phyloP scores from a whole-genome alignment of 2,888 invertebrate genomes.

The Xanthia icteritia region DNA sequence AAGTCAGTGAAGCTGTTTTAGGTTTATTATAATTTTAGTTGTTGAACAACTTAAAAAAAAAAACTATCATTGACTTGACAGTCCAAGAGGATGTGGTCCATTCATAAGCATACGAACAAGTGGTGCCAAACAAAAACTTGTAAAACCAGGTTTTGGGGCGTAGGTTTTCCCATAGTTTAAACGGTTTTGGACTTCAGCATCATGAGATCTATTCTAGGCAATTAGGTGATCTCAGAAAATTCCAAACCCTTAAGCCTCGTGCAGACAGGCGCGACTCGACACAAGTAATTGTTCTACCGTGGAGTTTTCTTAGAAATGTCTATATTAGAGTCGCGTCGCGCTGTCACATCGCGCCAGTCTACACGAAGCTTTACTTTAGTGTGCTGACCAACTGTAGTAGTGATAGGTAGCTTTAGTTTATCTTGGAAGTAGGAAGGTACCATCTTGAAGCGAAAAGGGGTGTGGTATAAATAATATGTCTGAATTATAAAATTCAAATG shows the following conservation, averaged over 20 bases:
- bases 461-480: neutral
- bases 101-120: neutral
- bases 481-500: neutral
- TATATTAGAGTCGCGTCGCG: too few relatives aligned
- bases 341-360: too few relatives aligned
- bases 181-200: conserved; percentile 17
- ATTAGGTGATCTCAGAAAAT: neutral
- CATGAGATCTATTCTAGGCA: neutral
- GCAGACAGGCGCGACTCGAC: too few relatives aligned
- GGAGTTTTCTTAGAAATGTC: too few relatives aligned
- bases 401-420: neutral
- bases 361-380: neutral
- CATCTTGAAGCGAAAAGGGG: neutral
- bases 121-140: neutral
- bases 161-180: conserved; percentile 19
- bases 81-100: neutral
- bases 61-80: neutral
- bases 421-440: too few relatives aligned
- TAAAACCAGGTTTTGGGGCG: conserved; percentile 5
- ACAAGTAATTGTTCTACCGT: too few relatives aligned
- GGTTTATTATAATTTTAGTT: neutral
- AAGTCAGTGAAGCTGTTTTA: neutral
- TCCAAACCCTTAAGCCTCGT: neutral
- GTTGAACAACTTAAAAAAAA: neutral
- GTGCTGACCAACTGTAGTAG: neutral